A percentile compares a stretch with the other conserved stretches of the same genome.
These are phyloP conservation scores for Ispidina picta DNA, from an alignment of 2,797 vertebrate species.

Conservation along the genomic window DNA sequence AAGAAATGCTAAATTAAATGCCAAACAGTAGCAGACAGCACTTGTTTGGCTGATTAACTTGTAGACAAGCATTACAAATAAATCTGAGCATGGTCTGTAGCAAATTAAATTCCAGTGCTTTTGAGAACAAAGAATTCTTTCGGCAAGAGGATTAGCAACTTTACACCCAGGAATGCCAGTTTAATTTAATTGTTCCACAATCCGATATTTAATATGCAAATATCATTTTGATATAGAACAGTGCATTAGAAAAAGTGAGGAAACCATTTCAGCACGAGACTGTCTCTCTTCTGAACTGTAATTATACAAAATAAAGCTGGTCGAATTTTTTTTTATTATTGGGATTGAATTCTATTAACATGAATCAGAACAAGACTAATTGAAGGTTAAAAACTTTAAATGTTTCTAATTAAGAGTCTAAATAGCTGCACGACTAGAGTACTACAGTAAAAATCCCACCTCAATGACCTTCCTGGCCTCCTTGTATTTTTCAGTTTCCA, in stretches of 20 bases:
- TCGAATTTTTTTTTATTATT: slow-evolving; percentile 34
- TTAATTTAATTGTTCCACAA: slow-evolving; percentile 85
- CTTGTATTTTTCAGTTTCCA: slow-evolving; percentile 89
- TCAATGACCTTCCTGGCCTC: slow-evolving; percentile 95
- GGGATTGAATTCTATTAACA: slow-evolving; percentile 76
- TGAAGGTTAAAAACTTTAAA: slow-evolving; percentile 81
- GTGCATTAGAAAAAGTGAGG: slow-evolving; percentile 73
- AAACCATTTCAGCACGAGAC: slow-evolving; percentile 74
- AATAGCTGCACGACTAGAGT: slow-evolving; percentile 74
- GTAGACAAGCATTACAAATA: slow-evolving; percentile 85
- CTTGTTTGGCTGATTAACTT: slow-evolving; percentile 85
- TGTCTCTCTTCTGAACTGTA: slow-evolving; percentile 71
- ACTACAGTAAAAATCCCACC: slow-evolving; percentile 80
- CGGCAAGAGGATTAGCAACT: slow-evolving; percentile 85
- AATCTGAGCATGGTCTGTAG: slow-evolving; percentile 80
- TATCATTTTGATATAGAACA: slow-evolving; percentile 79
- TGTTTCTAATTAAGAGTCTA: slow-evolving; percentile 81
- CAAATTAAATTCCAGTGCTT: slow-evolving; percentile 86
- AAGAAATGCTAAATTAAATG: slow-evolving; percentile 82
- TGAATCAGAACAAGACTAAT: slow-evolving; percentile 79
- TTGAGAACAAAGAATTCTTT: slow-evolving; percentile 85
- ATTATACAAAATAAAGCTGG: slow-evolving; percentile 76
- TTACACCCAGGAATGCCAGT: slow-evolving; percentile 82
- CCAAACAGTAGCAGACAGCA: slow-evolving; percentile 80
- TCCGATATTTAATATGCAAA: slow-evolving; percentile 85